Evolutionary conservation across 2,113 vertebrate species (phyloP).

Genomic region (Aegithalos caudatus): DNA sequence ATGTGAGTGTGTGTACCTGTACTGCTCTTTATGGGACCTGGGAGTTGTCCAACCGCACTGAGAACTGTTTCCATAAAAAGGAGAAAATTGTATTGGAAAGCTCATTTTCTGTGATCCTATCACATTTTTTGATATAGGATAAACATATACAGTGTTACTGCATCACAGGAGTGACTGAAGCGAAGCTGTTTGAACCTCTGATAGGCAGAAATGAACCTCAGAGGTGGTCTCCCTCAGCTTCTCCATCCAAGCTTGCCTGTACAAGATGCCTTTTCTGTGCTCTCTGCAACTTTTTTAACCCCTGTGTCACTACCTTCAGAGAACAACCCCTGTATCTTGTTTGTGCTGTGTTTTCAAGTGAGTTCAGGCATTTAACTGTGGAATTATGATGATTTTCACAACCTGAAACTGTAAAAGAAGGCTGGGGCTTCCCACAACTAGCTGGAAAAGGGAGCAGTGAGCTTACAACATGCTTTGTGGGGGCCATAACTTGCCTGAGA

Average conservation of each 20-base stretch:
- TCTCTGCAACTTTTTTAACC: not conserved
- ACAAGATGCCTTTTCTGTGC: not conserved
- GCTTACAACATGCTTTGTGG: not conserved
- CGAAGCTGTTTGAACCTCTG: not conserved
- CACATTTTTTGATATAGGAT: not conserved
- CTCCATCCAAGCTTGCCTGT: not conserved
- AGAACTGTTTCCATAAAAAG: not conserved
- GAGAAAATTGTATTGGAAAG: not conserved
- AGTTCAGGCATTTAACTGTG: not conserved
- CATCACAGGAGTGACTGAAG: not conserved
- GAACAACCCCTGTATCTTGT: accelerated
- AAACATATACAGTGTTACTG: accelerated
- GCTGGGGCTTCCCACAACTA: not conserved
- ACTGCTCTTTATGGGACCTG: not conserved
- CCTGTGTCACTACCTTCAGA: not conserved
- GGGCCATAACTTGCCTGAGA: not conserved
- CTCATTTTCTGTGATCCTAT: not conserved
- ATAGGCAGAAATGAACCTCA: not conserved
- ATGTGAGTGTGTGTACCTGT: accelerated
- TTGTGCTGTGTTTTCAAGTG: not conserved
- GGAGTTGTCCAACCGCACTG: not conserved
- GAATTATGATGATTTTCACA: not conserved
- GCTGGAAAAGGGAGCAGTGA: not conserved
- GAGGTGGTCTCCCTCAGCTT: not conserved
- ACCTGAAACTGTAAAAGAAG: not conserved